These are phyloP conservation scores for Minunthozetes semirufus DNA, from an alignment of 2,888 invertebrate genomes.

Conservation along the genomic window DNA sequence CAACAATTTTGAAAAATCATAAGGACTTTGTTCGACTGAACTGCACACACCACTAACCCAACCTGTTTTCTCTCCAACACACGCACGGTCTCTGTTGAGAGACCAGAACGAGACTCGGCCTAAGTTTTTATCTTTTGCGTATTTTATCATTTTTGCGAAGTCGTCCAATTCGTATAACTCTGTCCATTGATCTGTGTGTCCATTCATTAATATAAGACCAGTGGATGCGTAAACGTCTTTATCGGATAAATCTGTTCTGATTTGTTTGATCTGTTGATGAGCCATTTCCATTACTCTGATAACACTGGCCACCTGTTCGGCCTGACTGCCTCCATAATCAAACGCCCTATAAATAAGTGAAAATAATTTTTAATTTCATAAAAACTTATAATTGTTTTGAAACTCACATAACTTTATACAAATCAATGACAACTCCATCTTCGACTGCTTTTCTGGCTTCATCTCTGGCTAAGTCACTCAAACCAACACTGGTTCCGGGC, in stretches of 20 bases:
- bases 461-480: conserved; percentile 21
- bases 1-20: not conserved
- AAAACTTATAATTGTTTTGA: not conserved
- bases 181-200: conserved; percentile 34
- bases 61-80: not conserved
- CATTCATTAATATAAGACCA: conserved; percentile 36
- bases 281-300: conserved; percentile 25
- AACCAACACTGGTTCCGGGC: conserved; percentile 27
- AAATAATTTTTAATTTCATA: not conserved
- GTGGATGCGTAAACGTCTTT: not conserved
- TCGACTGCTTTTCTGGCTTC: conserved; percentile 19
- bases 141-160: conserved; percentile 17
- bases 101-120: conserved; percentile 32
- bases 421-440: conserved; percentile 7
- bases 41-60: conserved; percentile 31
- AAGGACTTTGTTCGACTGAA: conserved; percentile 20
- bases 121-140: conserved; percentile 11
- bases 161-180: conserved; percentile 21
- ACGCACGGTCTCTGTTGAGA: conserved; percentile 31
- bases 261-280: conserved; percentile 14
- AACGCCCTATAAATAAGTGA: conserved; percentile 27
- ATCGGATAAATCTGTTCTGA: conserved; percentile 21
- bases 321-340: conserved; percentile 28
- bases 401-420: conserved; percentile 34
- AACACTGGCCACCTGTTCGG: not conserved